Base-by-base conservation (phyloP, 1,140 invertebrate species). In the Ceratina australensis region DNA sequence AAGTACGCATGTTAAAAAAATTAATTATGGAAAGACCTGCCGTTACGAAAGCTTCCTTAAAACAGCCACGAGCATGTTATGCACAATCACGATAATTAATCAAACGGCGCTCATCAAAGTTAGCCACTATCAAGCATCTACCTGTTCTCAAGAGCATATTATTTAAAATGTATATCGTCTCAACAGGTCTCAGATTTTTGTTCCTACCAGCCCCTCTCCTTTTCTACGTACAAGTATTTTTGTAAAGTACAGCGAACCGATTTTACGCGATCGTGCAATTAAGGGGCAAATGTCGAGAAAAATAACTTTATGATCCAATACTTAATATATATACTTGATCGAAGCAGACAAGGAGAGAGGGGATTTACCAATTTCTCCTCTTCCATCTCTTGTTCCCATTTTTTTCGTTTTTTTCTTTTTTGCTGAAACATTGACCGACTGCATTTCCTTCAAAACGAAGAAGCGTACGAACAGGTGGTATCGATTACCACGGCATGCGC, bases 401-500 rank as follows among this genome's bases (percentile, higher is more conserved):
- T 15, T 10, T 18, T 42, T 18, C 20, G 12, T 12, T 18, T 7
- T 26, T 16, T 47, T n/a, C 15, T n/a, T 3, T 4, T 20, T 56
- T 8, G 16, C 42, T 49, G 22, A 20, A 15, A 52, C 74, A 33
- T 33, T 16, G 63, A 33, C 56, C 69, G 67, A 47, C 49, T 60
- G 68, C 56, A n/a, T 81, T 79, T 81, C 66, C 67, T 74, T 77
- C 73, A 50, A 64, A 73, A 69, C 79, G 79, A 69, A 78, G 69
- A 66, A 65, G 54, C 72, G 57, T 63, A 81, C 13, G 79, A 85
- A 86, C 84, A 86, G 84, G 84, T 86, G 84, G 83, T 77, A 81
- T 85, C 84, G 83, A 86, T 86, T 86, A 86, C 22, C 82, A 60
- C 47, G 84, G 84, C 75, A 85, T 85, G 84, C 78, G 60, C 72